phyloP scores from a whole-genome alignment of 30 jellyfish, hydroid and myxozoan genomes.

The Turritopsis dohrnii region DNA sequence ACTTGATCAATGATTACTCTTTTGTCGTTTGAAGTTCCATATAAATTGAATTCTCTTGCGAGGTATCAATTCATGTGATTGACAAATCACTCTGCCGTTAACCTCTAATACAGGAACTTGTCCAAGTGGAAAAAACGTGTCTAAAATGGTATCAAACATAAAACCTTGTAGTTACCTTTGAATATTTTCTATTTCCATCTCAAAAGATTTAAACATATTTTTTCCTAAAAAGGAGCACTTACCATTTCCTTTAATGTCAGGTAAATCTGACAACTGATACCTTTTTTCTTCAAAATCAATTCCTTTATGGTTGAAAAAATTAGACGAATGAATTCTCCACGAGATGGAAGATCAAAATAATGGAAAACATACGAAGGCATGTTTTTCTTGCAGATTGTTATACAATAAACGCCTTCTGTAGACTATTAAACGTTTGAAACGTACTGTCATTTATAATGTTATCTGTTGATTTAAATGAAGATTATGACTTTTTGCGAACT shows the following conservation, averaged over 20 bases:
- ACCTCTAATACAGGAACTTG: conserved; percentile 49
- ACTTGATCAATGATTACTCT: conserved; percentile 26
- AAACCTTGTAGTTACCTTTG: too few relatives aligned
- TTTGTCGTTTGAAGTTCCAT: conserved; percentile 26
- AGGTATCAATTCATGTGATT: conserved; percentile 43
- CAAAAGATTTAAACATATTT: too few relatives aligned
- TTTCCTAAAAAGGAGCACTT: too few relatives aligned
- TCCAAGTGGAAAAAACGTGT: too few relatives aligned
- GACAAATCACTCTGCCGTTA: conserved; percentile 42
- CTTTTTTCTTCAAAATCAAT: neutral
- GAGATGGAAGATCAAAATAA: neutral
- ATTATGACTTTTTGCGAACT: too few relatives aligned
- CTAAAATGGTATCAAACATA: too few relatives aligned
- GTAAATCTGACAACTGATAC: neutral
- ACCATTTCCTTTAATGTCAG: neutral
- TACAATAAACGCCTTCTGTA: too few relatives aligned
- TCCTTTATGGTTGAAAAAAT: neutral
- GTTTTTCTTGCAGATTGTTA: too few relatives aligned
- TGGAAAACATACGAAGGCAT: neutral
- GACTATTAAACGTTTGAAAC: too few relatives aligned
- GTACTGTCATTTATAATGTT: too few relatives aligned
- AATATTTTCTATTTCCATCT: too few relatives aligned
- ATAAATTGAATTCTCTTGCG: conserved; percentile 45
- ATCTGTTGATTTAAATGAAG: too few relatives aligned
- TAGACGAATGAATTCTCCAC: neutral